These are phyloP conservation scores for Magallana angulata DNA, from an alignment of 1,140 invertebrate species.

Conservation along the genomic window DNA sequence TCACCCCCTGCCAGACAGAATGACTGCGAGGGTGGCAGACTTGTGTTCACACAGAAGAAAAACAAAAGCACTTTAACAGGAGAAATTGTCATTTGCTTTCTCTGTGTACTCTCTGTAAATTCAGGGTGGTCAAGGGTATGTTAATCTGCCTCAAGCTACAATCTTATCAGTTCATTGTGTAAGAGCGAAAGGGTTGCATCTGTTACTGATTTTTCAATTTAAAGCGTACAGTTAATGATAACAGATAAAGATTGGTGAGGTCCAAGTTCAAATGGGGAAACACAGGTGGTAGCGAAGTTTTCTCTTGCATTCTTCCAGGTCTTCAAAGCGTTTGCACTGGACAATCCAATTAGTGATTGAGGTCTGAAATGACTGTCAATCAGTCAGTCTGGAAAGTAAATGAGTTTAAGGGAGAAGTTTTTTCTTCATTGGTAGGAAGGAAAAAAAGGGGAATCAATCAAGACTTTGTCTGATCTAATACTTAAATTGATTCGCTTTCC, in stretches of 20 bases:
- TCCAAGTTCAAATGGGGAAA: slow-evolving; percentile 25
- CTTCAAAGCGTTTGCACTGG: slow-evolving; percentile 26
- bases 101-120: background rate
- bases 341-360: slow-evolving; percentile 25
- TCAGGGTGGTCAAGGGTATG: slow-evolving; percentile 6
- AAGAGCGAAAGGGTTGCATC: slow-evolving; percentile 19
- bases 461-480: slow-evolving; percentile 16
- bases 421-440: background rate
- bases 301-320: slow-evolving; percentile 11
- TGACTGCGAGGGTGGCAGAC: background rate
- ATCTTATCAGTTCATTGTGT: slow-evolving; percentile 13
- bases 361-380: background rate
- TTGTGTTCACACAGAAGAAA: background rate
- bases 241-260: slow-evolving; percentile 10
- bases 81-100: background rate
- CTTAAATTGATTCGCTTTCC: background rate
- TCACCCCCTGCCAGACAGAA: background rate
- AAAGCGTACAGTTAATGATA: background rate
- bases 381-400: slow-evolving; percentile 1
- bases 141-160: background rate
- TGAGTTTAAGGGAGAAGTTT: background rate
- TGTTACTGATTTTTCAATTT: slow-evolving; percentile 31
- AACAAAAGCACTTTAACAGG: background rate
- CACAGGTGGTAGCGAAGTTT: slow-evolving; percentile 9
- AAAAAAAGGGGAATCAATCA: slow-evolving; percentile 21